These are phyloP conservation scores for Thalassoma bifasciatum DNA, from an alignment of 2,113 vertebrate species.

Conservation along the genomic window DNA sequence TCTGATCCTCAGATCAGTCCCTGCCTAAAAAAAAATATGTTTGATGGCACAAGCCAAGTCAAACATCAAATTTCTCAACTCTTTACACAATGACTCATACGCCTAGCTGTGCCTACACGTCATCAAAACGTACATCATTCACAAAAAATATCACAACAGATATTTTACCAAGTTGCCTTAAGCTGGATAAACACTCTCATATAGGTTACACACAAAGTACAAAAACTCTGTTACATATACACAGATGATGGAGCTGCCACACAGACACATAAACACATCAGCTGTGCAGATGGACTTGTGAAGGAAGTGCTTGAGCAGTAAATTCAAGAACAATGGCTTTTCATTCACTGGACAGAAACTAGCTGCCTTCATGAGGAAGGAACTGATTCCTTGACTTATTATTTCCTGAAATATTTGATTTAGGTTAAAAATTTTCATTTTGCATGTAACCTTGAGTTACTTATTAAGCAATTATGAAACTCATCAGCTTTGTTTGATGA, in stretches of 20 bases:
- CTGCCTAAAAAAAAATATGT: background rate
- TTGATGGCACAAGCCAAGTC: conserved; percentile 43
- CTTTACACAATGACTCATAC: conserved; percentile 51
- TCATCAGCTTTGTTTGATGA: too few species aligned
- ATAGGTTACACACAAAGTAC: background rate
- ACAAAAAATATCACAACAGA: conserved; percentile 24
- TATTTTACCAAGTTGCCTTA: background rate
- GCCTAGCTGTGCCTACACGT: background rate
- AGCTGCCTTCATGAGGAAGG: conserved; percentile 32
- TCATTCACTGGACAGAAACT: conserved; percentile 66
- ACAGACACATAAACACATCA: conserved; percentile 2
- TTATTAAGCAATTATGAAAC: background rate
- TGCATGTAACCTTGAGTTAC: background rate
- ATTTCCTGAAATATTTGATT: conserved; percentile 35
- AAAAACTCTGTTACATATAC: conserved; percentile 4
- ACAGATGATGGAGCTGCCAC: conserved; percentile 10
- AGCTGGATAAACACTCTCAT: conserved; percentile 4
- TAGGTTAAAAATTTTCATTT: conserved; percentile 34
- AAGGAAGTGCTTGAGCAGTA: conserved; percentile 35
- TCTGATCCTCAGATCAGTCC: background rate
- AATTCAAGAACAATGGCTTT: conserved; percentile 64
- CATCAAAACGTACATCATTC: background rate
- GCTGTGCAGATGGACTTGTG: conserved; percentile 8
- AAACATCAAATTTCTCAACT: conserved; percentile 53
- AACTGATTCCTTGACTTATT: conserved; percentile 13